Conservation (phyloP, 2,797 vertebrate species). For the Pelobates cultripes region DNA sequence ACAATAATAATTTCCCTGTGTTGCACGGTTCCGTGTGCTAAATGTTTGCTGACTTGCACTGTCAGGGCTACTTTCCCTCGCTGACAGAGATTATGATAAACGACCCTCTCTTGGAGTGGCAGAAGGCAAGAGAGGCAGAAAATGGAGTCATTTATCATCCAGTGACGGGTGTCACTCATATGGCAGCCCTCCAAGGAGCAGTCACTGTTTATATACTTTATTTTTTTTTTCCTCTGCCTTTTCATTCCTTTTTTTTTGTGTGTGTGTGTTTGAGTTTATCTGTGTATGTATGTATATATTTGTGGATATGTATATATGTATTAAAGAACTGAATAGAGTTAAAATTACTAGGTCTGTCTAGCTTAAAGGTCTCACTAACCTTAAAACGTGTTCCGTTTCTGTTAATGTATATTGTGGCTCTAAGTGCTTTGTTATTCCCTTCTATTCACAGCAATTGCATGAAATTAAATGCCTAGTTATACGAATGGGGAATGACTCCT, state of each 20-base stretch:
- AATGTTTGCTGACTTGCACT: slow-evolving; percentile 99
- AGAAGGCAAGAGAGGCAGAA: slow-evolving; percentile 98
- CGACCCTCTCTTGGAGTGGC: slow-evolving; percentile 95
- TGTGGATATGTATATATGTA: no score
- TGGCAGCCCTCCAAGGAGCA: slow-evolving; percentile 92
- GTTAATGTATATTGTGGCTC: neutral
- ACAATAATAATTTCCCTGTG: slow-evolving; percentile 99
- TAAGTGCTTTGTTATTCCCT: neutral
- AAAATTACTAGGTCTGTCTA: slow-evolving; percentile 30
- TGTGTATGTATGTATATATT: no score
- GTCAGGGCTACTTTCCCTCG: slow-evolving; percentile 97
- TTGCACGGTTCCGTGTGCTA: slow-evolving; percentile 98
- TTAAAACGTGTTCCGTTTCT: neutral
- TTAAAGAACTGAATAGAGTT: slow-evolving; percentile 59
- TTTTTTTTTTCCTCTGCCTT: neutral
- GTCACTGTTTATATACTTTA: slow-evolving; percentile 72
- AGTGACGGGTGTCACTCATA: slow-evolving; percentile 99
- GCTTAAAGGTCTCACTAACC: neutral
- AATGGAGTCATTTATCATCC: slow-evolving; percentile 99
- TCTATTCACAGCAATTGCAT: neutral
- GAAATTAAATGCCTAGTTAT: neutral
- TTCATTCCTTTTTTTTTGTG: slow-evolving; percentile 66
- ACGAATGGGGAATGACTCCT: neutral
- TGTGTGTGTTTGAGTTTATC: neutral
- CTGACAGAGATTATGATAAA: slow-evolving; percentile 99